Base-by-base conservation (phyloP, 2,797 vertebrate species). In the Podarcis siculus region DNA sequence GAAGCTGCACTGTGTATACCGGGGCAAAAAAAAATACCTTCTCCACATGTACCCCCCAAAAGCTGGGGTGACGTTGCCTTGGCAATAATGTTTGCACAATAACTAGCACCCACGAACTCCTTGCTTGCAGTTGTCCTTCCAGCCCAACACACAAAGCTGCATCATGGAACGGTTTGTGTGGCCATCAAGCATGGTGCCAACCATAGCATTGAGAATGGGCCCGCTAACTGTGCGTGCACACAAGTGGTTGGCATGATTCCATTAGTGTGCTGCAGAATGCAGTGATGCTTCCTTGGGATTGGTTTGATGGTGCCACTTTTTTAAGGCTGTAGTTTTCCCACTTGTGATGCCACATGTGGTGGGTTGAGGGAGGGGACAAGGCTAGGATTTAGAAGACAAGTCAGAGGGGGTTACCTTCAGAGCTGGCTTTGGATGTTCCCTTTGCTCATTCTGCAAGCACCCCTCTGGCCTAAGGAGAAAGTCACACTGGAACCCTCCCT, bases 41-140 rank as follows among this genome's bases (percentile, higher is more conserved):
- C 13, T 15, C 13, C 13, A 55, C 49, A 55, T 55, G 49, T 55
- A 55, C 8, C 12, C 67, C 25, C 30, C 67, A 96, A 93, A 94
- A 87, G 89, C 95, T 93, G 95, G 95, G 94, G 93, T 95, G 94
- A 92, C 96, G 95, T 97, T 97, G 95, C 96, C 95, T 96, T 97
- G 96, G 96, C 94, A 97, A 95, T 86, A 9, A 92, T 83, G 96
- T 97, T 97, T 97, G 95, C 96, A 97, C 97, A 95, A 96, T 96
- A 97, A 97, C 96, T 96, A 96, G 96, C 95, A 96, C 97, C 95
- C 95, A 95, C 95, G 94, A 97, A 97, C 93, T 96, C 96, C 95
- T 97, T 95, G 91, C 92, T 94, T 92, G 94, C 95, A 13, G 95
- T 95, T 97, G 95, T 96, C 96, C 17, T 15, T 32, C 69, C 82